Evolutionary conservation across 1,140 invertebrate species (phyloP).

Genomic region (Drosophila malerkotliana): DNA sequence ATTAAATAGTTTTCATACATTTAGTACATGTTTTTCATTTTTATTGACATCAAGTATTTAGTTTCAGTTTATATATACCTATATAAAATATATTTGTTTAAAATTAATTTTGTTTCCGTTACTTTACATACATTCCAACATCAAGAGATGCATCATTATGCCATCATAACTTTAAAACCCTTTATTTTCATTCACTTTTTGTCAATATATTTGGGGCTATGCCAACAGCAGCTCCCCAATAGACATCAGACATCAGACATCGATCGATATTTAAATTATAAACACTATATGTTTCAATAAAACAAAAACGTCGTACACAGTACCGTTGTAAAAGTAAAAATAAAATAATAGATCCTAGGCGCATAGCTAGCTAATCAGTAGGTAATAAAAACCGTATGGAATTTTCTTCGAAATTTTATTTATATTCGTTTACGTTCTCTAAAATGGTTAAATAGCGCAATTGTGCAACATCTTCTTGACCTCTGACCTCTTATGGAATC

Average conservation of each 20-base stretch:
- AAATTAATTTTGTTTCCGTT: constrained; percentile 66
- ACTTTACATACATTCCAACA: constrained; percentile 63
- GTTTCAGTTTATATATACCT: constrained; percentile 63
- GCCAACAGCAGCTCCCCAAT: constrained; percentile 30
- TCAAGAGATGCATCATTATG: constrained; percentile 42
- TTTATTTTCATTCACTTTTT: constrained; percentile 28
- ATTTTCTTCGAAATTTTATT: constrained; percentile 58
- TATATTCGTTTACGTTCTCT: constrained; percentile 38
- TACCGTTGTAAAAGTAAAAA: constrained; percentile 49
- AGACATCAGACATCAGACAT: constrained; percentile 13
- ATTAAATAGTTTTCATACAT: constrained; percentile 46
- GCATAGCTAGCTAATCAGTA: constrained; percentile 57
- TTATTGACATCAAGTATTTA: constrained; percentile 81
- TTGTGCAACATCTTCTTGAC: constrained; percentile 40
- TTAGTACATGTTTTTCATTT: constrained; percentile 66
- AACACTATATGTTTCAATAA: constrained; percentile 48
- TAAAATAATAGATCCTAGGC: constrained; percentile 51
- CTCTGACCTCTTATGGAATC: constrained; percentile 52
- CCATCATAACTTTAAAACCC: constrained; percentile 22
- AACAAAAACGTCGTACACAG: constrained; percentile 69
- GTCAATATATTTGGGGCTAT: constrained; percentile 28
- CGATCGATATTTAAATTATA: constrained; percentile 27
- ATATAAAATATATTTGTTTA: constrained; percentile 82
- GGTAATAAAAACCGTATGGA: constrained; percentile 57
- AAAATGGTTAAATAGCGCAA: constrained; percentile 27